phyloP scores from a whole-genome alignment of 2,113 vertebrate species.

The Indicator indicator region DNA sequence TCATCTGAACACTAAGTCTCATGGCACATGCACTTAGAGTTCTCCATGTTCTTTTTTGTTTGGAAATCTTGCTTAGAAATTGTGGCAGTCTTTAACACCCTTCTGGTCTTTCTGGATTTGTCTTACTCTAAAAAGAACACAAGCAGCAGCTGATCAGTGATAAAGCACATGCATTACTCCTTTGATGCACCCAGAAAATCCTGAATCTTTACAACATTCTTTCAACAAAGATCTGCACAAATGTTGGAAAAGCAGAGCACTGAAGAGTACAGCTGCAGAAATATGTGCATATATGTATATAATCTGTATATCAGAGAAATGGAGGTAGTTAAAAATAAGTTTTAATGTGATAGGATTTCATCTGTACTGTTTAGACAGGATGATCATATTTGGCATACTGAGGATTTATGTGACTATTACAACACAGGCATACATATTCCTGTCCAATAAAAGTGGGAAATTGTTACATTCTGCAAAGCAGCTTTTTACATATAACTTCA shows the following conservation, averaged over 20 bases:
- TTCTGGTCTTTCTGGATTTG: neutral
- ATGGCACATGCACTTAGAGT: neutral
- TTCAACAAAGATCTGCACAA: neutral
- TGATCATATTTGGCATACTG: neutral
- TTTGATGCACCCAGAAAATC: neutral
- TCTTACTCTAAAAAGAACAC: neutral
- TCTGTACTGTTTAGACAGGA: neutral
- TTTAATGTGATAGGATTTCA: neutral
- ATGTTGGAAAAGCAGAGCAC: neutral
- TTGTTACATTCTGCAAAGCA: neutral
- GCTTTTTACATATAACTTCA: neutral
- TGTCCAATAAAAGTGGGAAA: neutral
- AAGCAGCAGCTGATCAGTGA: neutral
- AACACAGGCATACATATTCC: neutral
- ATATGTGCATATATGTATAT: fast-evolving
- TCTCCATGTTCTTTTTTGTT: neutral
- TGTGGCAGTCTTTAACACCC: neutral
- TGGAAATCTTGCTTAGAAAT: neutral
- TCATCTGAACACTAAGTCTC: neutral
- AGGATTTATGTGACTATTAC: neutral
- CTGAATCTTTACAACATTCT: neutral
- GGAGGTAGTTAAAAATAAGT: neutral
- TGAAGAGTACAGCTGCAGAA: neutral
- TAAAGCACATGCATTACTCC: neutral
- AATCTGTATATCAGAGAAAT: neutral